Evolutionary conservation across 1,140 invertebrate species (phyloP).

Genomic region (Drosophila persimilis): DNA sequence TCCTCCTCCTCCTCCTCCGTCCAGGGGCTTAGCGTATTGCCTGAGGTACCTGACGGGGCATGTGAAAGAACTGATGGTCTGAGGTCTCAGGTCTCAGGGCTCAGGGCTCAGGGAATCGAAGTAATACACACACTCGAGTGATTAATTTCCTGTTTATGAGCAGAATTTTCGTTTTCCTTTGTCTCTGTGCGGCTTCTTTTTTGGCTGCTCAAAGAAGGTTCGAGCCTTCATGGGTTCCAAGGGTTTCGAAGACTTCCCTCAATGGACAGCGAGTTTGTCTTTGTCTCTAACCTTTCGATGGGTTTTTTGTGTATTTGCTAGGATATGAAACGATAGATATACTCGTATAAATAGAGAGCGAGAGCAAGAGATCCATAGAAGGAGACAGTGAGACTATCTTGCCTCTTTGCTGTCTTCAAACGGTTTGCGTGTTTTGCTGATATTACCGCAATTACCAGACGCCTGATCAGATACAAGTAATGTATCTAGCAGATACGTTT

Average conservation of each 20-base stretch:
- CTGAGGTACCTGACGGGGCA: conserved; percentile 26
- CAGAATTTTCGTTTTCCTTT: conserved; percentile 39
- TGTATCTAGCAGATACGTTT: conserved; percentile 61
- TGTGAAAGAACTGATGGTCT: conserved; percentile 28
- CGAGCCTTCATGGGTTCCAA: conserved; percentile 18
- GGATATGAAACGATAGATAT: too few relatives aligned
- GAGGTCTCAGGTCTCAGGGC: too few relatives aligned
- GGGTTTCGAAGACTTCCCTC: conserved; percentile 46
- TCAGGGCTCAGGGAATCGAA: conserved; percentile 15
- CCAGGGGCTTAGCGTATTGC: conserved; percentile 4
- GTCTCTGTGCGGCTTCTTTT: conserved; percentile 67
- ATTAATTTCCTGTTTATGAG: conserved; percentile 79
- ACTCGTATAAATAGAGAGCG: too few relatives aligned
- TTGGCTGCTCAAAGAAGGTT: conserved; percentile 9
- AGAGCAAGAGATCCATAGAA: neutral
- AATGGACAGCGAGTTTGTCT: conserved; percentile 11
- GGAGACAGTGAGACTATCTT: conserved; percentile 1
- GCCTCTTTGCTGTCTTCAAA: conserved; percentile 14
- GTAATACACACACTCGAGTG: conserved; percentile 61
- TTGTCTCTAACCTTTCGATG: neutral
- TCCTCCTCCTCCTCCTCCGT: neutral
- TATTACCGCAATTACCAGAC: conserved; percentile 65
- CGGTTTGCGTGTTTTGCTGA: conserved; percentile 63
- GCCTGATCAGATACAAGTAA: conserved; percentile 57
- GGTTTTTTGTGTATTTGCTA: too few relatives aligned